Percentiles rank a stretch among this genome's conserved stretches.
These are phyloP conservation scores for Brachyistius frenatus DNA, from an alignment of 2,113 vertebrate genomes.

Conservation along the genomic window DNA sequence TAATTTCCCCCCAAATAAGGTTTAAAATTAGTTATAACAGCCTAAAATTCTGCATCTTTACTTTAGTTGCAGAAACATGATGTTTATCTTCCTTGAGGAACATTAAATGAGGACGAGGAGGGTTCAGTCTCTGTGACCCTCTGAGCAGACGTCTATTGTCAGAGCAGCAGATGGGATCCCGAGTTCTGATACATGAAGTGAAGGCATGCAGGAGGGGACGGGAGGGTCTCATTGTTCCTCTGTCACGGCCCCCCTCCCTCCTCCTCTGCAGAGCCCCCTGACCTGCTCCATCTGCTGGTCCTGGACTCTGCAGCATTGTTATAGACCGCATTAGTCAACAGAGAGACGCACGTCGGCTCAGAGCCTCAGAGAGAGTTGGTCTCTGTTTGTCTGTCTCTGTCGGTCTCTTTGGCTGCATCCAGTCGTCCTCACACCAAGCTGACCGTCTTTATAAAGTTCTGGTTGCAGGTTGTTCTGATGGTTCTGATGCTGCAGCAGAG, in stretches of 20 bases:
- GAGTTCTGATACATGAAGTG: slow-evolving; percentile 65
- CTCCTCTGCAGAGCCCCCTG: slow-evolving; percentile 39
- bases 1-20: too few species aligned
- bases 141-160: slow-evolving; percentile 59
- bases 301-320: slow-evolving; percentile 60
- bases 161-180: slow-evolving; percentile 80
- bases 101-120: neutral
- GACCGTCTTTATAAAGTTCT: neutral
- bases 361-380: slow-evolving; percentile 28
- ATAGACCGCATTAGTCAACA: slow-evolving; percentile 56
- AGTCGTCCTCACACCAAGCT: slow-evolving; percentile 13
- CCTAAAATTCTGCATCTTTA: too few species aligned
- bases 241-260: slow-evolving; percentile 51
- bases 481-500: slow-evolving; percentile 5
- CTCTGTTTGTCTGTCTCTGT: neutral
- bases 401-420: neutral
- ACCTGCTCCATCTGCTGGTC: slow-evolving; percentile 80
- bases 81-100: neutral
- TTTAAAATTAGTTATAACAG: too few species aligned
- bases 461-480: slow-evolving; percentile 16
- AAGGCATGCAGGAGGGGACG: slow-evolving; percentile 71
- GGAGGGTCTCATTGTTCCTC: slow-evolving; percentile 73
- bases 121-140: slow-evolving; percentile 4
- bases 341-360: slow-evolving; percentile 66
- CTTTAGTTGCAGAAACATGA: neutral